A percentile compares a stretch with the other conserved stretches of the same genome.
Evolutionary conservation across 2,797 vertebrate species (phyloP).

Genomic region (Peromyscus melanophrys): DNA sequence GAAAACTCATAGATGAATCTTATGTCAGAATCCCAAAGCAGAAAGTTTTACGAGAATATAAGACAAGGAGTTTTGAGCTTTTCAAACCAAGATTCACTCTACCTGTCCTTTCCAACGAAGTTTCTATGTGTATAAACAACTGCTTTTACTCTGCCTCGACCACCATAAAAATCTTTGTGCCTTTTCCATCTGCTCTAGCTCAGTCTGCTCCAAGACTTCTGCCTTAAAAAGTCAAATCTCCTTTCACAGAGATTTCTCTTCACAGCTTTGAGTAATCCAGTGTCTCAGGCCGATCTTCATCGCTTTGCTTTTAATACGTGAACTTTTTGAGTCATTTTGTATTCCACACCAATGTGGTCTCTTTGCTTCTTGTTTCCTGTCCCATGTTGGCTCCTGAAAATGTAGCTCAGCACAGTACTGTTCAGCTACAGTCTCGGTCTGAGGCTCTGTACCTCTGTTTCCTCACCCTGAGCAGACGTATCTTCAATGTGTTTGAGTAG

Average conservation of each 20-base stretch:
- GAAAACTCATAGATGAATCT: conserved; percentile 23
- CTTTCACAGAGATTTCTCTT: conserved; percentile 79
- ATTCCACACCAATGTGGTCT: conserved; percentile 77
- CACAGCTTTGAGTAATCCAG: conserved; percentile 79
- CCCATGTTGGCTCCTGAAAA: conserved; percentile 83
- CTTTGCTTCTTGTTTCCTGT: conserved; percentile 35
- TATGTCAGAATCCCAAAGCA: conserved; percentile 81
- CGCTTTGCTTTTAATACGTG: conserved; percentile 16
- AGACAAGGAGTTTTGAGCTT: conserved; percentile 82
- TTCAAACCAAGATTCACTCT: conserved; percentile 81
- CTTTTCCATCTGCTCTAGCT: conserved; percentile 66
- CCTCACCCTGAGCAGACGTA: conserved; percentile 83
- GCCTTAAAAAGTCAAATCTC: conserved; percentile 75
- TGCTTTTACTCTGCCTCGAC: conserved; percentile 74
- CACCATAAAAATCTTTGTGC: conserved; percentile 72
- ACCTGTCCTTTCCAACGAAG: conserved; percentile 72
- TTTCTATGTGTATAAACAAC: conserved; percentile 85
- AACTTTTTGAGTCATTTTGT: conserved; percentile 74
- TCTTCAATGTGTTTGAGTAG: conserved; percentile 93
- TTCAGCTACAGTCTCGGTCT: conserved; percentile 82
- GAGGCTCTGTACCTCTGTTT: conserved; percentile 82
- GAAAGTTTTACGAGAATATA: conserved; percentile 79
- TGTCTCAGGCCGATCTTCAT: background rate
- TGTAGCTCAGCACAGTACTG: conserved; percentile 87
- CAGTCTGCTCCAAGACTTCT: conserved; percentile 72